phyloP scores from a whole-genome alignment of 1,140 invertebrate genomes.

The Nephila pilipes region DNA sequence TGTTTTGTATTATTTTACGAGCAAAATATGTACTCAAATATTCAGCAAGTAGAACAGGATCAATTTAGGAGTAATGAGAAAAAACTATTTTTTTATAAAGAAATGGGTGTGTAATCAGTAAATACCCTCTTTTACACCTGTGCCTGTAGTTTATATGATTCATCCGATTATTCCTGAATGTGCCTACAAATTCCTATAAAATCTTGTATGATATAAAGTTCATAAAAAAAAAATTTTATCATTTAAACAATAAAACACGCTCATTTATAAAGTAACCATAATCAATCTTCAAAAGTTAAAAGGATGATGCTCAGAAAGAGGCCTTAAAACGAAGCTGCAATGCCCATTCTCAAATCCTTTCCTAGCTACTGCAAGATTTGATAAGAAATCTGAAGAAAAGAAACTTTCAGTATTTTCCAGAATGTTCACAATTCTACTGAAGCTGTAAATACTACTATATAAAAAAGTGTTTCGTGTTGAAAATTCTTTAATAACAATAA shows the following conservation, averaged over 20 bases:
- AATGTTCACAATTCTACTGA: no score
- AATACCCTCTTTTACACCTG: no score
- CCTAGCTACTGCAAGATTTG: slow-evolving; percentile 85
- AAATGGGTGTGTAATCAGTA: no score
- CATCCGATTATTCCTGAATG: background rate
- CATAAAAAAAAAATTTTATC: background rate
- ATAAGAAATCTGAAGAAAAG: slow-evolving; percentile 84
- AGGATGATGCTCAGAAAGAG: slow-evolving; percentile 86
- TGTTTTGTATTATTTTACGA: no score
- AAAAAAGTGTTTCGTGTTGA: no score
- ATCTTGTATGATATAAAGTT: background rate
- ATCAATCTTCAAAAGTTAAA: background rate
- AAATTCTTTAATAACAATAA: no score
- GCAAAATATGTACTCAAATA: no score
- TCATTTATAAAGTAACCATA: background rate
- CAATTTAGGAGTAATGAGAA: no score
- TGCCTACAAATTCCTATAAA: background rate
- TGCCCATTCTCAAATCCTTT: slow-evolving; percentile 86
- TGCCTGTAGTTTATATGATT: no score
- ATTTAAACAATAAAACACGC: background rate
- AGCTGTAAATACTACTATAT: no score
- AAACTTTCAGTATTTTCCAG: background rate
- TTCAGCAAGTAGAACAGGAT: no score
- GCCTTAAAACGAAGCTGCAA: slow-evolving; percentile 87
- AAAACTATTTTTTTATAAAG: no score